These are phyloP conservation scores for Autographa gamma DNA, from an alignment of 2,888 invertebrate species.

Conservation along the genomic window DNA sequence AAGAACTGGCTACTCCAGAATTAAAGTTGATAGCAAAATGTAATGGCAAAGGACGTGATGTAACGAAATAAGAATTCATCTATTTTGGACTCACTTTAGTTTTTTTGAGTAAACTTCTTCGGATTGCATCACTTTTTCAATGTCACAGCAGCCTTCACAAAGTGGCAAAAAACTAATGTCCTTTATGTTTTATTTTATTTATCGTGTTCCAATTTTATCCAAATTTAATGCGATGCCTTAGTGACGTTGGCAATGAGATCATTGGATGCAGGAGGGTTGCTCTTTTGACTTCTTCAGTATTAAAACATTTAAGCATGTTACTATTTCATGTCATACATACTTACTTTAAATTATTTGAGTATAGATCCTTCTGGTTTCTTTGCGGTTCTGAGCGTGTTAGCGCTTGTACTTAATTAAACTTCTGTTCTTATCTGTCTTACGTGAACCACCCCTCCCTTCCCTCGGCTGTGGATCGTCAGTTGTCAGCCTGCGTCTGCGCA, in stretches of 20 bases:
- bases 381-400: not conserved
- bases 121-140: conserved; percentile 7
- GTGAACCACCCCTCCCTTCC: conserved; percentile 42
- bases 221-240: not conserved
- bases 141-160: not conserved
- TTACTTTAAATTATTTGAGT: too few relatives aligned
- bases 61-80: not conserved
- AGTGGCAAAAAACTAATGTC: not conserved
- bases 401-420: conserved; percentile 4
- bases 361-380: too few relatives aligned
- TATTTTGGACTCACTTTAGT: not conserved
- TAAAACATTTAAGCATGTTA: not conserved
- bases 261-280: not conserved
- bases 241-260: not conserved
- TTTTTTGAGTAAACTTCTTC: not conserved
- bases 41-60: not conserved
- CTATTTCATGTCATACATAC: too few relatives aligned
- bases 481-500: conserved; percentile 69
- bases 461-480: conserved; percentile 67
- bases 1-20: not conserved
- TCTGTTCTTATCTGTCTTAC: conserved; percentile 13
- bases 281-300: not conserved
- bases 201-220: not conserved
- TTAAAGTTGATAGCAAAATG: not conserved
- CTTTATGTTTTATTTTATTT: not conserved